Base-by-base conservation (phyloP, 2,797 vertebrate genomes). In the Loriculus beryllinus region DNA sequence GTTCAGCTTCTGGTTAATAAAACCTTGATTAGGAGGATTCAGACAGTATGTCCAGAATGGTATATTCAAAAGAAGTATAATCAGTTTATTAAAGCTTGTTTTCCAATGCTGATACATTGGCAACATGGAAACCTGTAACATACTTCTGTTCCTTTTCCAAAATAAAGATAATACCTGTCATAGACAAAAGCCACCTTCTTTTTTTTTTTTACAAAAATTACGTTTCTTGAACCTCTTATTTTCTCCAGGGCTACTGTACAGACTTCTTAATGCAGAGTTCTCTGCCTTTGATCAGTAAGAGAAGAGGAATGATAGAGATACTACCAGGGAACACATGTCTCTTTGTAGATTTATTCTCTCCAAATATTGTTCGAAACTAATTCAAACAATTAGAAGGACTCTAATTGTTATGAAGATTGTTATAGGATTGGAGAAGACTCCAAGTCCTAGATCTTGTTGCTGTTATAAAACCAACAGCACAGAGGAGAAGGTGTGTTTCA, bases 1-100 rank as follows among this genome's bases (percentile, higher is more conserved):
- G 81, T 91, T 81, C 62, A 88, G 52, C 40, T 89, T 90, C 51
- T 87, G 60, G 10, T 62, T 89, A 91, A 76, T 69, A 84, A 87
- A 93, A 64, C 4, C 18, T 83, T n/a, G 11, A 37, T 88, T 48
- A 52, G 37, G 35, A 92, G 29, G 25, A 74, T 59, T 84, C 52
- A 83, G 35, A 12, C 14, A 59, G 14, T 42, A 52, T 31, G 8
- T 52, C 39, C 63, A 83, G 37, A 84, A 78, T 22, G 23, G n/a
- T 28, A 86, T 88, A 92, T 47, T 91, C 67, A 67, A 43, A 86
- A 72, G n/a, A 52, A 4, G 2, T 54, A 33, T 48, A 65, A 79
- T 54, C n/a, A 74, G 19, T 74, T 88, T 72, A 67, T 62, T 79
- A 86, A 91, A 86, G 45, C 25, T 70, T 79, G 25, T 63, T 22